Conservation (phyloP, 2,888 invertebrate species). For the Andrena camellia region DNA sequence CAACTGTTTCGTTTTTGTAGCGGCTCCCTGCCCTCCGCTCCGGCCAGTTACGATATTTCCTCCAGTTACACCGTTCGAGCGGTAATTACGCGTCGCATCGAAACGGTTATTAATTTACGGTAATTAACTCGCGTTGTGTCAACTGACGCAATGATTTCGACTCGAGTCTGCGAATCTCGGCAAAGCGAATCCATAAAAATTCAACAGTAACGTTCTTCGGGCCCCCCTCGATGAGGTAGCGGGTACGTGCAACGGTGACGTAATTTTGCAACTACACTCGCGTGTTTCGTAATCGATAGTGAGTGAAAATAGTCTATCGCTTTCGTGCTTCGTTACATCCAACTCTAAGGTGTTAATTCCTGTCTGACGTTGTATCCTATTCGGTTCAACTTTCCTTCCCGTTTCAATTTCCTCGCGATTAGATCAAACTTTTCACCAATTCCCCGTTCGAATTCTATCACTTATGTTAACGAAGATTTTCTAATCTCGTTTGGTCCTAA, state of each 20-base stretch:
- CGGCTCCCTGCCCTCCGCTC: background rate
- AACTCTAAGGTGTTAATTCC: background rate
- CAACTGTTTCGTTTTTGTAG: background rate
- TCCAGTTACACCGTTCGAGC: background rate
- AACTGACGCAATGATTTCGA: constrained; percentile 17
- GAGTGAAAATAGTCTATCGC: background rate
- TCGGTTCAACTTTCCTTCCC: background rate
- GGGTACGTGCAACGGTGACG: background rate
- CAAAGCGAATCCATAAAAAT: constrained; percentile 18
- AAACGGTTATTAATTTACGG: constrained; percentile 46
- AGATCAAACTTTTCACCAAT: background rate
- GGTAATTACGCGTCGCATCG: constrained; percentile 26
- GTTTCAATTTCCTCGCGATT: background rate
- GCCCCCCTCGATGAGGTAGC: background rate
- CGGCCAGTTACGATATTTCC: constrained; percentile 25
- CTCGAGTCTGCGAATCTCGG: background rate
- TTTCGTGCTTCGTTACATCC: background rate
- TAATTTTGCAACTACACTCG: background rate
- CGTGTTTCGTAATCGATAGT: background rate
- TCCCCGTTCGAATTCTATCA: background rate
- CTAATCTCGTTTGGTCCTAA: constrained; percentile 26
- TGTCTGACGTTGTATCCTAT: background rate
- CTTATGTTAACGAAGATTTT: constrained; percentile 15
- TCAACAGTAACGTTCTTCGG: background rate
- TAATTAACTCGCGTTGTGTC: constrained; percentile 38